Conservation (phyloP, 1,140 invertebrate genomes). For the Dreissena polymorpha region DNA sequence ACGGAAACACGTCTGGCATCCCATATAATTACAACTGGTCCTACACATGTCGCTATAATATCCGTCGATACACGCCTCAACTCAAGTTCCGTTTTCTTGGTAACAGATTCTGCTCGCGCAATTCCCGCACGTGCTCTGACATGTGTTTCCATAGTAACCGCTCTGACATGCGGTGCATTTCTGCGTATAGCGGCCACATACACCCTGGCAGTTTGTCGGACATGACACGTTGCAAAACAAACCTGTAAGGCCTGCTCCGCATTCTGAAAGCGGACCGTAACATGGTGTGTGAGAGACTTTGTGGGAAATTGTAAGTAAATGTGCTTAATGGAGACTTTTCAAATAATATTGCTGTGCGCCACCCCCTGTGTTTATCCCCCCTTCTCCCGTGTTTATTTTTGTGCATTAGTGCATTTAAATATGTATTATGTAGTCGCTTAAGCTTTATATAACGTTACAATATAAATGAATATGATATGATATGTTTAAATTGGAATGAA, state of each 20-base stretch:
- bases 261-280: constrained; percentile 21
- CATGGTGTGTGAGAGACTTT: too few species aligned
- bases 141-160: constrained; percentile 35
- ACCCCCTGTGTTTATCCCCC: too few species aligned
- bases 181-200: constrained; percentile 11
- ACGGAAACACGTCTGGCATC: constrained; percentile 11
- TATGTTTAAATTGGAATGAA: too few species aligned
- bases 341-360: too few species aligned
- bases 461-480: too few species aligned
- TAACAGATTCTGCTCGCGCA: constrained; percentile 23
- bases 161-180: constrained; percentile 22
- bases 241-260: constrained; percentile 6
- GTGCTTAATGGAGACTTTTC: too few species aligned
- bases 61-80: constrained; percentile 5
- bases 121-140: constrained; percentile 13
- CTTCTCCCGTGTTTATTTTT: too few species aligned
- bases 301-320: too few species aligned
- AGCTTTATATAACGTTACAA: too few species aligned
- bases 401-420: too few species aligned
- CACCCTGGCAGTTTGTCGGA: constrained; percentile 1
- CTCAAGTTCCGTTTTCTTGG: constrained; percentile 21
- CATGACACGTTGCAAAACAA: constrained; percentile 19
- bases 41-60: constrained; percentile 18
- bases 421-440: too few species aligned
- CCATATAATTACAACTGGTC: neutral